Evolutionary conservation across 2,888 invertebrate species (phyloP).

Genomic region (Ferrisia virgata): DNA sequence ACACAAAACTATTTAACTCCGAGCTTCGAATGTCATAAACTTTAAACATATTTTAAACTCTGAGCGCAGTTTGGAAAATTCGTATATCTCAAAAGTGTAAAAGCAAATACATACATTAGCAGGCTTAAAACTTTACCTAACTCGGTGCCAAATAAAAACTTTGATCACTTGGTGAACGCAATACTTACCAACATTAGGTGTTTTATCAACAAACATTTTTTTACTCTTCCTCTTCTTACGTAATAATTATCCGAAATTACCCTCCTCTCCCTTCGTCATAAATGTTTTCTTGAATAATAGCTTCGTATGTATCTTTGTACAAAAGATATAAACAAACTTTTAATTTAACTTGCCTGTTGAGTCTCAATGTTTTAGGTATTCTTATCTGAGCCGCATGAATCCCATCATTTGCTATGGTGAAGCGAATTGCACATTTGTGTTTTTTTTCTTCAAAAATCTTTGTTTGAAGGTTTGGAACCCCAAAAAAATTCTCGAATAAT

Average conservation of each 20-base stretch:
- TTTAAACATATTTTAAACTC: conserved; percentile 13
- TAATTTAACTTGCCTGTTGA: too few relatives aligned
- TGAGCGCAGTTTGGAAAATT: not conserved
- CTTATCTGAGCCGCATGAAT: too few relatives aligned
- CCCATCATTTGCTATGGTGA: too few relatives aligned
- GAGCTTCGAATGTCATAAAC: not conserved
- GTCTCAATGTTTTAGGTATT: too few relatives aligned
- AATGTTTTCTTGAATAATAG: not conserved
- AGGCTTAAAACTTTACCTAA: not conserved
- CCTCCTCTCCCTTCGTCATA: not conserved
- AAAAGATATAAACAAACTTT: too few relatives aligned
- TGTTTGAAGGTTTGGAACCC: too few relatives aligned
- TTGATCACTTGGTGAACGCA: not conserved
- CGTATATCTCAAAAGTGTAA: conserved; percentile 9
- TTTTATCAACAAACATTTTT: not conserved
- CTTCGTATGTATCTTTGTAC: too few relatives aligned
- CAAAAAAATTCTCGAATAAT: too few relatives aligned
- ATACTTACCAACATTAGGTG: not conserved
- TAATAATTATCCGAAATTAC: too few relatives aligned
- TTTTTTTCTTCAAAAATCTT: too few relatives aligned
- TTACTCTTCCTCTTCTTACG: not conserved
- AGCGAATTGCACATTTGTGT: too few relatives aligned
- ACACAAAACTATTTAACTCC: conserved; percentile 8
- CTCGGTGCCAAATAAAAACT: not conserved
- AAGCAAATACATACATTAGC: not conserved